Base-by-base conservation (phyloP, 2,113 vertebrate genomes). In the Pterocles gutturalis region DNA sequence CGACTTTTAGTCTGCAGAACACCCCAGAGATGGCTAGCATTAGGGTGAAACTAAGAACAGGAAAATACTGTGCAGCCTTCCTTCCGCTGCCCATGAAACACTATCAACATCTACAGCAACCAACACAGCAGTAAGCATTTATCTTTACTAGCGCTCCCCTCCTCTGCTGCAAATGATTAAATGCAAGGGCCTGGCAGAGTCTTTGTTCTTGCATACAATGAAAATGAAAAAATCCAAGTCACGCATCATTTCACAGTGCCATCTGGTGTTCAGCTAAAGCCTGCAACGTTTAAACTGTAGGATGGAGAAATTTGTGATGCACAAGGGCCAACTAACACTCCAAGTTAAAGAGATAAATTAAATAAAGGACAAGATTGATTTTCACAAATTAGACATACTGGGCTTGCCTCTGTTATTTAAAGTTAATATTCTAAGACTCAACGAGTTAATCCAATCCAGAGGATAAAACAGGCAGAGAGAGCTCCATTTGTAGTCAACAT, bases 231-330 rank as follows among this genome's bases (percentile, higher is more conserved):
- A 54, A 24, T 13, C 36, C 5, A 53, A 65, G 73, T 1, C 55
- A n/a, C 45, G 77, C 57, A 58, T 20, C 87, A 28, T 26, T 89
- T 84, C 69, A 62, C 70, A 95, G 77, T 88, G 97, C 89, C 96
- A 87, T 31, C 89, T 94, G 69, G 15, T 70, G 96, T 85, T 69
- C 89, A 83, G 4, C 24, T 49, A 21, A 29, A 80, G 83, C 69
- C 48, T 19, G 57, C 61, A 41, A 11, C 22, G 13, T 36, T 29
- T 38, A 11, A 80, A 17, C 6, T 9, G 60, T 7, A 89, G 34
- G 34, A 43, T 0, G 22, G 38, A 81, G 15, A 49, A 19, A 17
- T 2, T 34, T 15, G n/a, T 36, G 45, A 41, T 18, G 58, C 41
- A 16, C 34, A 34, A 58, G n/a, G 43, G 65, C 29, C 66, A 24